Conservation (phyloP, 2,113 vertebrate genomes). For the Rhadina sibilatrix region DNA sequence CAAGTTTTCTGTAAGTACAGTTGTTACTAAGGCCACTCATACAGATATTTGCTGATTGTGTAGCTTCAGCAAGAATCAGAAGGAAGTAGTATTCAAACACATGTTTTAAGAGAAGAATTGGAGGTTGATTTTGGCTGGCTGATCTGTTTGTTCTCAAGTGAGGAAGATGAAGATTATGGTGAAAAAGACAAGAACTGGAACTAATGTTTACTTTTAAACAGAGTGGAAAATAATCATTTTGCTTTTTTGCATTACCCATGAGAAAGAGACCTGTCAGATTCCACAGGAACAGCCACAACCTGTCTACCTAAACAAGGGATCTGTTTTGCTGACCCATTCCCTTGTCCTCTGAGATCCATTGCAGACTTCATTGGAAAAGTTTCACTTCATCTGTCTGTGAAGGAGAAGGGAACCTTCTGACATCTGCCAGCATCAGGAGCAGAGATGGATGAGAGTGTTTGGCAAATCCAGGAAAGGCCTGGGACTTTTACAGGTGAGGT, state of each 20-base stretch:
- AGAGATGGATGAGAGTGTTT: background rate
- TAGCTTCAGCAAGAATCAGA: background rate
- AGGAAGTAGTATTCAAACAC: background rate
- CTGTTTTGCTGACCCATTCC: background rate
- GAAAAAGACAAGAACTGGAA: background rate
- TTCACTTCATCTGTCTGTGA: background rate
- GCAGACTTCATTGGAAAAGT: background rate
- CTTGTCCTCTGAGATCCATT: background rate
- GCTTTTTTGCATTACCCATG: background rate
- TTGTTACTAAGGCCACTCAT: background rate
- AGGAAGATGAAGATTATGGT: background rate
- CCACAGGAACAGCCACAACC: background rate
- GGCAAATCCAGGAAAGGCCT: background rate
- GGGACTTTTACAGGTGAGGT: background rate
- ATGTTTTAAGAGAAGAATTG: background rate
- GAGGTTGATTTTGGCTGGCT: background rate
- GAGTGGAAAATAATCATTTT: background rate
- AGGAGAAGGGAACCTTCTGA: background rate
- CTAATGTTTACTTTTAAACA: background rate
- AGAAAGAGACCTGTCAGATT: background rate
- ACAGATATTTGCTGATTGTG: background rate
- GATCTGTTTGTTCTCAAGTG: background rate
- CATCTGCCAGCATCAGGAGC: background rate
- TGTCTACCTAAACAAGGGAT: background rate
- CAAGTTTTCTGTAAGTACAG: background rate